phyloP scores from a whole-genome alignment of 1,140 invertebrate species.

The Mizuhopecten yessoensis region DNA sequence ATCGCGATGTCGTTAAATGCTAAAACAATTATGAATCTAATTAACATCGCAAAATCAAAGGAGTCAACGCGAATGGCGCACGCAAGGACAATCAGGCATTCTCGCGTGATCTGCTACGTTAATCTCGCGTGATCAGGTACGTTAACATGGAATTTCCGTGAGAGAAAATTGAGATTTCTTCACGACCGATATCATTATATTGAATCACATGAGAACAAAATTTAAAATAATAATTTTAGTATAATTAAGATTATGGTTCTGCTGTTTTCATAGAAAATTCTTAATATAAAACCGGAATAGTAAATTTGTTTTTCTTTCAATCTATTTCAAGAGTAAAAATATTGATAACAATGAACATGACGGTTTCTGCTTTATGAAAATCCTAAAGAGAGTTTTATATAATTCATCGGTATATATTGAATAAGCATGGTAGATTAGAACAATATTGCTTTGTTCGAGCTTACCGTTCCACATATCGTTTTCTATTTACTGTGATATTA shows the following conservation, averaged over 20 bases:
- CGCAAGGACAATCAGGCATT: slow-evolving; percentile 22
- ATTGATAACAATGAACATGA: neutral
- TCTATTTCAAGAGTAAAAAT: too few species aligned
- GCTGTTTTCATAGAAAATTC: neutral
- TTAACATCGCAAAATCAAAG: slow-evolving; percentile 28
- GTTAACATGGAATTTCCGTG: slow-evolving; percentile 33
- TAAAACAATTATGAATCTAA: slow-evolving; percentile 40
- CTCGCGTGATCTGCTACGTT: neutral
- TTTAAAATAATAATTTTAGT: neutral
- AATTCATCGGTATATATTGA: neutral
- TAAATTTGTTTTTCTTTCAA: neutral
- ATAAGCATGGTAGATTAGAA: neutral
- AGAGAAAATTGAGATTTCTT: slow-evolving; percentile 39
- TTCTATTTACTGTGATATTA: neutral
- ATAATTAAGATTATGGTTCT: neutral
- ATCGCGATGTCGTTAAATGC: slow-evolving; percentile 32
- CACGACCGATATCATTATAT: neutral
- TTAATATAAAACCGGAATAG: neutral
- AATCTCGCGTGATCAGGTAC: slow-evolving; percentile 18
- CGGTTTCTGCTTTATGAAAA: neutral
- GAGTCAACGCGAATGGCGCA: slow-evolving; percentile 21
- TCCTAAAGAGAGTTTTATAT: too few species aligned
- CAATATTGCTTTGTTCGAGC: neutral
- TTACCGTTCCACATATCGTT: neutral
- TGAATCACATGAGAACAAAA: slow-evolving; percentile 16